Base-by-base conservation (phyloP, 64 coral and sea anemone species). In the Trachythela sp. region DNA sequence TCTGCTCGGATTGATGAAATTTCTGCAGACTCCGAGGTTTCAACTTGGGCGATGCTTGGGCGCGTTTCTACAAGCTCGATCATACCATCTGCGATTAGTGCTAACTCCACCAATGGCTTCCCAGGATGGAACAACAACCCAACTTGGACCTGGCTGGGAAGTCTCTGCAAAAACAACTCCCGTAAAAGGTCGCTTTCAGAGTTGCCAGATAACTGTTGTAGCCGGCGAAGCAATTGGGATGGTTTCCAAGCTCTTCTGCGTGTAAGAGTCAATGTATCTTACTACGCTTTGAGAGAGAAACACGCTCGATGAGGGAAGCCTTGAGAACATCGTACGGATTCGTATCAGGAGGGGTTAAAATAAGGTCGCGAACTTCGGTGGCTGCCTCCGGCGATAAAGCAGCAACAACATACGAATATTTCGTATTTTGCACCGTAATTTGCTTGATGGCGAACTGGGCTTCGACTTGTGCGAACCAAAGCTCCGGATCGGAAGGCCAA, bases 381-480 rank as follows among this genome's bases (percentile, higher is more conserved):
- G 70, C 75, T 0, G n/a, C n/a, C n/a, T n/a, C n/a, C n/a, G n/a
- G n/a, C n/a, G n/a, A n/a, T n/a, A n/a, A n/a, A n/a, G n/a, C 40
- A 9, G 72, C 75, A 14, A 90, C 72, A 20, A 90, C 33, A 84
- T 90, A 35, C 6, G 18, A 30, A 50, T 52, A 83, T 84, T 84
- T 50, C 2, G 88, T 90, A 17, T 33, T 35, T 50, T 83, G 88
- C 10, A 9, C 0, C 6, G 88, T 84, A 4, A 90, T 90, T 6
- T 83, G 15, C 10, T 45, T 8, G 0, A 45, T 39, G 0, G 72
- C 48, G 31, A 90, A 90, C 36, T 90, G 45, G 0, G 88, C 70
- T 83, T 89, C 87, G 0, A 89, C 87, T 32, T 89, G 87, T 8
- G 87, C 87, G 76, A 89, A 89, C 87, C 87, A 90, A 13, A 90